Base-by-base conservation (phyloP, 2,888 invertebrate species). In the Acheta domesticus region DNA sequence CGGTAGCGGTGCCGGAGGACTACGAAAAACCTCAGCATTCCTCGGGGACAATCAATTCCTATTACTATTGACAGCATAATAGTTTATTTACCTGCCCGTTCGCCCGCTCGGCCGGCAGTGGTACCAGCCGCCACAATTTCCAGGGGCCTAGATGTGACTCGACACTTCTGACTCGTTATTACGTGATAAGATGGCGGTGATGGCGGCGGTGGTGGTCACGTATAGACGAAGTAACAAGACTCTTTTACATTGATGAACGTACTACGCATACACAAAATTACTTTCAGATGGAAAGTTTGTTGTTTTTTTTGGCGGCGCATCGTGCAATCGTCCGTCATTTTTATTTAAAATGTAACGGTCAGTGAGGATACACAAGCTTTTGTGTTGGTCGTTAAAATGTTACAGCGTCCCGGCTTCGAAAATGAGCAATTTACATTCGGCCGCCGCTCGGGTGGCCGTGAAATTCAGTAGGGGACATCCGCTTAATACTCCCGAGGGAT, bases 61-160 rank as follows among this genome's bases (percentile, higher is more conserved):
- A 62, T 62, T 62, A 62, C 62, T 62, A 62, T 62, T n/a, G 62
- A 62, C 62, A 62, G 62, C 62, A n/a, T 62, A 62, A 62, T 62
- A 62, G 62, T 62, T 62, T 62, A 62, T 62, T 62, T 62, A 62
- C 62, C n/a, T 62, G 62, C 62, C 62, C 62, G 36, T 36, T 36
- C 62, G 62, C 8, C 23, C 23, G 23, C 23, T 23, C 23, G 23
- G 2, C 2, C 23, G 23, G 23, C 23, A 23, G 23, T 23, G 23
- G 2, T 23, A 3, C 23, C 62, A 19, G 16, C n/a, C 8, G 62
- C n/a, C 62, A 62, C 62, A 62, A 62, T 62, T 62, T 62, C 16
- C 5, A 8, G 16, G 14, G 62, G n/a, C 62, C 14, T 62, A 14
- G 62, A 62, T 62, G 62, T 62, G 62, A 62, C 62, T 62, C 62